Evolutionary conservation across 2,888 invertebrate species (phyloP).

Genomic region (Ecdyonurus torrentis): DNA sequence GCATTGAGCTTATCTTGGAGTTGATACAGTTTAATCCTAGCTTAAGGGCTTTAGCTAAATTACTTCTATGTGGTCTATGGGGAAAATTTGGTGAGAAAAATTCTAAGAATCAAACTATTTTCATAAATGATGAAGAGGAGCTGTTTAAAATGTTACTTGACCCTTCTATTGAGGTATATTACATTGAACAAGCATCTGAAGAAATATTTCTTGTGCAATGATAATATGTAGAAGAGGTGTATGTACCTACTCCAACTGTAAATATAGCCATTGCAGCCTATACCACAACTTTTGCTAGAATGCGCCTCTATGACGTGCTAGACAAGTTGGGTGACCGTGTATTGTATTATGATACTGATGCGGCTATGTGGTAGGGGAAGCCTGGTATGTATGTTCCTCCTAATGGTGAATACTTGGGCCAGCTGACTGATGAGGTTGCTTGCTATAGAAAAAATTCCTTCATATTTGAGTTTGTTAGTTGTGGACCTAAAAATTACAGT

Average conservation of each 20-base stretch:
- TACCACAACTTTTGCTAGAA: constrained; percentile 21
- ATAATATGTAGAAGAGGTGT: constrained; percentile 13
- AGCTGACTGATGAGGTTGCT: constrained; percentile 22
- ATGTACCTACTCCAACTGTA: constrained; percentile 11
- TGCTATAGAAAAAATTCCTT: constrained; percentile 16
- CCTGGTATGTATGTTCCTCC: constrained; percentile 13
- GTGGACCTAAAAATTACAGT: constrained; percentile 22
- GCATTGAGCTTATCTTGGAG: not conserved
- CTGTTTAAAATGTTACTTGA: constrained; percentile 13
- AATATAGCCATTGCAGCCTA: constrained; percentile 22
- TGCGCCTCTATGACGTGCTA: constrained; percentile 20
- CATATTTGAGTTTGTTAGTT: constrained; percentile 20
- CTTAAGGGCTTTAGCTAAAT: not conserved
- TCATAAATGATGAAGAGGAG: constrained; percentile 7
- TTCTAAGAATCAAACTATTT: not conserved
- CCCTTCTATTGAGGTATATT: constrained; percentile 13
- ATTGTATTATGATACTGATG: constrained; percentile 24
- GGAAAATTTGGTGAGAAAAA: constrained; percentile 6
- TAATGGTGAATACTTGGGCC: constrained; percentile 20
- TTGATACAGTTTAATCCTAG: constrained; percentile 3
- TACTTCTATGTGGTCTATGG: not conserved
- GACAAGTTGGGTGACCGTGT: constrained; percentile 18
- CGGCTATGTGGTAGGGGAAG: constrained; percentile 18
- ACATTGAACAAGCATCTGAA: constrained; percentile 13
- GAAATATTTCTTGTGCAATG: constrained; percentile 16